Percentiles rank a stretch among this genome's conserved stretches.
Conservation (phyloP, 2,888 invertebrate species). For the Papilio gigon region DNA sequence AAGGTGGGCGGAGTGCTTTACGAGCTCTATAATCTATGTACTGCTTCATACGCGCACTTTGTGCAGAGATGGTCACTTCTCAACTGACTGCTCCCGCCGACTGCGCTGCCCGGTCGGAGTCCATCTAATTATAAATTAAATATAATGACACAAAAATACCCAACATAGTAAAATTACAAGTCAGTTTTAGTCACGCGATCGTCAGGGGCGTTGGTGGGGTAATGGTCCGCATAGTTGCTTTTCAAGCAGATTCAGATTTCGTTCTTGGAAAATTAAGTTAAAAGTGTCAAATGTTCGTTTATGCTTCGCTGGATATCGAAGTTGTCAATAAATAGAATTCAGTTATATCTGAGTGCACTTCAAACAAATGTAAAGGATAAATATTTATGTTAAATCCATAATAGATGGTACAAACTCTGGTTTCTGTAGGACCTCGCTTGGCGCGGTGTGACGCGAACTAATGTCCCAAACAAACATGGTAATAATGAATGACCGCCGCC, state of each 20-base stretch:
- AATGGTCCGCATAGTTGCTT: conserved; percentile 84
- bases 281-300: background rate
- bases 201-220: conserved; percentile 78
- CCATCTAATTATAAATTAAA: too few relatives aligned
- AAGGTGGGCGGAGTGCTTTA: too few relatives aligned
- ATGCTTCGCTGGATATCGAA: background rate
- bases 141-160: too few relatives aligned
- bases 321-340: background rate
- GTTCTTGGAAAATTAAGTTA: background rate
- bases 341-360: background rate
- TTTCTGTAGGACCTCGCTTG: conserved; percentile 9
- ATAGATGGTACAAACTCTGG: conserved; percentile 11
- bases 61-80: too few relatives aligned
- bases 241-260: conserved; percentile 83
- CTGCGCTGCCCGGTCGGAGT: too few relatives aligned
- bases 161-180: too few relatives aligned
- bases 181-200: background rate
- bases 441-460: conserved; percentile 8
- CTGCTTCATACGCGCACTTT: too few relatives aligned
- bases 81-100: too few relatives aligned
- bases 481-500: conserved; percentile 1
- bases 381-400: background rate
- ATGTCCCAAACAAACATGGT: conserved; percentile 24
- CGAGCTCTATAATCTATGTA: too few relatives aligned
- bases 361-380: background rate